phyloP scores from a whole-genome alignment of 1,140 invertebrate species.

The Drosophila dunni region DNA sequence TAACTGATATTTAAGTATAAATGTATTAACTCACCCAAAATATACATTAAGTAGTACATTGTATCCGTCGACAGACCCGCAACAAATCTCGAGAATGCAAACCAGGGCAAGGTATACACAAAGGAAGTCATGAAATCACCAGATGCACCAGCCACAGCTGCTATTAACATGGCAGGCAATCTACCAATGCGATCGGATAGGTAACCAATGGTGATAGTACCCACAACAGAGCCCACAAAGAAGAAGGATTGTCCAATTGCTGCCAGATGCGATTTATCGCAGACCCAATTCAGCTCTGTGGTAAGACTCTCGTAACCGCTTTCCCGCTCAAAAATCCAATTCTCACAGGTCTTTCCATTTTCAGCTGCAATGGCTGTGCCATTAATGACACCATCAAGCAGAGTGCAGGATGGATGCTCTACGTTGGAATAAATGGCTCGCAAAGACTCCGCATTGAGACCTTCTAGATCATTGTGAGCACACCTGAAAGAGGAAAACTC shows the following conservation, averaged over 20 bases:
- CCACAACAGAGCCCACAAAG: slow-evolving; percentile 86
- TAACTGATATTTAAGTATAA: background rate
- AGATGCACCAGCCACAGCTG: slow-evolving; percentile 85
- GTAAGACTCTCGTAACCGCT: slow-evolving; percentile 86
- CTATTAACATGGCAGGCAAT: slow-evolving; percentile 85
- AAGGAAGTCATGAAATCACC: slow-evolving; percentile 86
- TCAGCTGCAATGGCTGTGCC: slow-evolving; percentile 45
- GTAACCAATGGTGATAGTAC: slow-evolving; percentile 86
- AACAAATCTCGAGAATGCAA: slow-evolving; percentile 85
- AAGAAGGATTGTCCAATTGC: slow-evolving; percentile 87
- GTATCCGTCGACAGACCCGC: slow-evolving; percentile 87
- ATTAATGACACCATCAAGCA: slow-evolving; percentile 51
- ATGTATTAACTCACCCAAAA: slow-evolving; percentile 85
- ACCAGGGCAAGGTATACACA: slow-evolving; percentile 84
- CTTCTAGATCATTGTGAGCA: slow-evolving; percentile 60
- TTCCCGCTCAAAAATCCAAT: slow-evolving; percentile 85
- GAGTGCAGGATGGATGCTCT: slow-evolving; percentile 63
- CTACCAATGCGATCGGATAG: slow-evolving; percentile 86
- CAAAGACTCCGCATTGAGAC: slow-evolving; percentile 55
- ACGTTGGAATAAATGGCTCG: slow-evolving; percentile 63
- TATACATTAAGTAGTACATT: slow-evolving; percentile 88
- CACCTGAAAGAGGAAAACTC: slow-evolving; percentile 40
- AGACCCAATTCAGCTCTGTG: slow-evolving; percentile 87
- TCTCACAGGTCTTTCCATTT: slow-evolving; percentile 63
- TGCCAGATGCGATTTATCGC: slow-evolving; percentile 86